phyloP scores from a whole-genome alignment of 2,113 vertebrate species.

The Xerus inauris region DNA sequence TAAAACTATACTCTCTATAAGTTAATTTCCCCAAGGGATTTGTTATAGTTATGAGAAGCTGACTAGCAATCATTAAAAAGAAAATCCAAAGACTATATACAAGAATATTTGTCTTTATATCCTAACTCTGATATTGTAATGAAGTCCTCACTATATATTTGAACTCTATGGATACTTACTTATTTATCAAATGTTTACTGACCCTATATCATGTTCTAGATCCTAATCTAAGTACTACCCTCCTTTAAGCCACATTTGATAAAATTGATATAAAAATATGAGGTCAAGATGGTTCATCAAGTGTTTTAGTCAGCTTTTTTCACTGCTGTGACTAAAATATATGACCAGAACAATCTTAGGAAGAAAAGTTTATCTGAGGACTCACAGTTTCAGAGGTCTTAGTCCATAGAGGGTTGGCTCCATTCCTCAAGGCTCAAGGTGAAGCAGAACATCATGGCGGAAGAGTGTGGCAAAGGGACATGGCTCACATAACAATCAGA shows the following conservation, averaged over 20 bases:
- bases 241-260: not conserved
- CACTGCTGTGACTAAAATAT: too few relatives aligned
- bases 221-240: not conserved
- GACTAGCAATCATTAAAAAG: not conserved
- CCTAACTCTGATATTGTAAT: not conserved
- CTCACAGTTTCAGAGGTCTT: too few relatives aligned
- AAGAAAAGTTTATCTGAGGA: too few relatives aligned
- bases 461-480: too few relatives aligned
- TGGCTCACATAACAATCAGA: too few relatives aligned
- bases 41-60: not conserved
- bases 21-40: not conserved
- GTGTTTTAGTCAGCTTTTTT: too few relatives aligned
- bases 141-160: not conserved
- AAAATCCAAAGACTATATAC: not conserved
- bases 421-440: too few relatives aligned
- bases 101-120: constrained; percentile 11
- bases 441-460: too few relatives aligned
- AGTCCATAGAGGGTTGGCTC: too few relatives aligned
- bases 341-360: too few relatives aligned
- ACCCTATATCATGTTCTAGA: not conserved
- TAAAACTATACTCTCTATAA: not conserved
- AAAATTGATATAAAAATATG: not conserved
- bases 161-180: not conserved
- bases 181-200: not conserved
- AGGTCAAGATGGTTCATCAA: not conserved